Evolutionary conservation across 2,888 invertebrate species (phyloP).

Genomic region (Alsophila aescularia): DNA sequence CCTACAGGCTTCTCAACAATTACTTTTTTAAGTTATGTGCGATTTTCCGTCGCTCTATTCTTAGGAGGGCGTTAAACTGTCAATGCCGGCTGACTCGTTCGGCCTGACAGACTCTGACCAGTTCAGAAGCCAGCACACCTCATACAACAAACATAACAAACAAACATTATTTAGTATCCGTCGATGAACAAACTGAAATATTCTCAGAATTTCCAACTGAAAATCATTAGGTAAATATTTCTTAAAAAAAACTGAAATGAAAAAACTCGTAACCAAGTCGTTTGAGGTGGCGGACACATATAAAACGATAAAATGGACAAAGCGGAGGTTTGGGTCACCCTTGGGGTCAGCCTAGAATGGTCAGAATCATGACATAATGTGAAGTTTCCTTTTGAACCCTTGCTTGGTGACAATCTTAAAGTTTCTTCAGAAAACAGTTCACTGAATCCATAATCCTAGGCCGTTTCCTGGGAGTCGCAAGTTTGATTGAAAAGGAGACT

Average conservation of each 20-base stretch:
- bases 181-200: too few relatives aligned
- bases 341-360: slow-evolving; percentile 8
- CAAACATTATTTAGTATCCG: too few relatives aligned
- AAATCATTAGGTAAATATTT: neutral
- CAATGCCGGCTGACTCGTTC: too few relatives aligned
- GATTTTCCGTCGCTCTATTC: too few relatives aligned
- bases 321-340: slow-evolving; percentile 14
- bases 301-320: slow-evolving; percentile 19
- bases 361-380: slow-evolving; percentile 21
- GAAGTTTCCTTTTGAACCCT: slow-evolving; percentile 15
- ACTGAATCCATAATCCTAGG: too few relatives aligned
- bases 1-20: too few relatives aligned
- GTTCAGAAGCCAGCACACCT: too few relatives aligned
- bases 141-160: too few relatives aligned
- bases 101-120: too few relatives aligned
- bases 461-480: too few relatives aligned
- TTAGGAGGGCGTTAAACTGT: too few relatives aligned
- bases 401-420: slow-evolving; percentile 8
- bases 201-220: neutral
- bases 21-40: too few relatives aligned
- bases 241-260: neutral
- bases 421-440: slow-evolving; percentile 7
- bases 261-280: slow-evolving; percentile 3
- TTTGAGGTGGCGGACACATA: neutral
- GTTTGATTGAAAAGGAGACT: slow-evolving; percentile 8